Evolutionary conservation across 1,140 invertebrate species (phyloP).

Genomic region (Pseudachorutes palmiensis): DNA sequence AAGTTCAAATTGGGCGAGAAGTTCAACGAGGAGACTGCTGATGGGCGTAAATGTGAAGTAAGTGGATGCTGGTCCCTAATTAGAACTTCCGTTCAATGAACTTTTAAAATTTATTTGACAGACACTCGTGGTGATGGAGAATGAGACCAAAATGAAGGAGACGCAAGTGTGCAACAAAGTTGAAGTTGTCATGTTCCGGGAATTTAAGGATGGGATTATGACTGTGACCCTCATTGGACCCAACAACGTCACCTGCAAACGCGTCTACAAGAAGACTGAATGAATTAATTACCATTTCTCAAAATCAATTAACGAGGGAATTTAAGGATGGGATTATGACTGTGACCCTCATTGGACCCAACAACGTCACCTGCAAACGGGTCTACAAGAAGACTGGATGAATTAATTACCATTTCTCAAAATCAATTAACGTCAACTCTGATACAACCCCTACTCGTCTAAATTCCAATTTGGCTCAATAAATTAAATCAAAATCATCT

Average conservation of each 20-base stretch:
- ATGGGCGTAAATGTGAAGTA: slow-evolving; percentile 58
- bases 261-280: background rate
- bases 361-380: background rate
- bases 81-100: too few species aligned
- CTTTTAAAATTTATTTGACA: background rate
- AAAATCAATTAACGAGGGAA: too few species aligned
- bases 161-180: background rate
- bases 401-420: too few species aligned
- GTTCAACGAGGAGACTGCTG: slow-evolving; percentile 76
- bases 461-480: too few species aligned
- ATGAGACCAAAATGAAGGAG: background rate
- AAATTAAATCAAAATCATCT: too few species aligned
- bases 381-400: too few species aligned
- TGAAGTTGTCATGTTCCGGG: background rate
- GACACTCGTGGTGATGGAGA: background rate
- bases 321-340: background rate
- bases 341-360: background rate
- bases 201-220: background rate
- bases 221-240: background rate
- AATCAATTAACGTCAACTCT: too few species aligned
- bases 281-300: too few species aligned
- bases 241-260: background rate
- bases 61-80: too few species aligned
- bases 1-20: slow-evolving; percentile 67
- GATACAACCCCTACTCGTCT: too few species aligned